phyloP scores from a whole-genome alignment of 2,888 invertebrate species.

The Heliconius charithonia region DNA sequence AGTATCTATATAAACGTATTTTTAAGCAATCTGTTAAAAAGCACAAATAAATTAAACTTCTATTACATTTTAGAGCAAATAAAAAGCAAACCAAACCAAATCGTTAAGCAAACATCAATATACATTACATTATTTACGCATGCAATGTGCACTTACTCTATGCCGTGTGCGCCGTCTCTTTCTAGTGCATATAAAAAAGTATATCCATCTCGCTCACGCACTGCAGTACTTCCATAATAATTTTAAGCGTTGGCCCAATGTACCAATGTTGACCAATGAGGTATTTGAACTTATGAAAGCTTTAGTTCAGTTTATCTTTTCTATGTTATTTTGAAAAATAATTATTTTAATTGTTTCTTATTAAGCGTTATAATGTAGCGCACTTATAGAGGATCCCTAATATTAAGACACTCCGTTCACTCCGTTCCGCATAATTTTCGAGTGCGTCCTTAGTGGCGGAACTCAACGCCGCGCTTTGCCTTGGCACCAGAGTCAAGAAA shows the following conservation, averaged over 20 bases:
- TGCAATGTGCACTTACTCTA: constrained; percentile 47
- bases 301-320: background rate
- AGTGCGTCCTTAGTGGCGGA: no score
- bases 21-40: background rate
- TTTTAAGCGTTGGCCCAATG: constrained; percentile 28
- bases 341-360: background rate
- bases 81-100: constrained; percentile 26
- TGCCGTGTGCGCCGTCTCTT: constrained; percentile 47
- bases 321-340: background rate
- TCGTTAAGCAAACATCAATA: constrained; percentile 45
- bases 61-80: constrained; percentile 11
- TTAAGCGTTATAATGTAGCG: background rate
- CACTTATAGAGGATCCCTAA: background rate
- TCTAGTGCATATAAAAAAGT: constrained; percentile 34
- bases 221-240: constrained; percentile 52
- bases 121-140: constrained; percentile 49
- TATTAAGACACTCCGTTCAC: background rate
- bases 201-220: constrained; percentile 44
- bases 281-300: constrained; percentile 5
- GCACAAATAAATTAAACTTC: constrained; percentile 19
- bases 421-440: no score
- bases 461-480: no score
- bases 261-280: constrained; percentile 8
- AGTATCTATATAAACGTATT: background rate
- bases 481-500: no score